Conservation (phyloP, 2,113 vertebrate genomes). For the Tamias sibiricus region DNA sequence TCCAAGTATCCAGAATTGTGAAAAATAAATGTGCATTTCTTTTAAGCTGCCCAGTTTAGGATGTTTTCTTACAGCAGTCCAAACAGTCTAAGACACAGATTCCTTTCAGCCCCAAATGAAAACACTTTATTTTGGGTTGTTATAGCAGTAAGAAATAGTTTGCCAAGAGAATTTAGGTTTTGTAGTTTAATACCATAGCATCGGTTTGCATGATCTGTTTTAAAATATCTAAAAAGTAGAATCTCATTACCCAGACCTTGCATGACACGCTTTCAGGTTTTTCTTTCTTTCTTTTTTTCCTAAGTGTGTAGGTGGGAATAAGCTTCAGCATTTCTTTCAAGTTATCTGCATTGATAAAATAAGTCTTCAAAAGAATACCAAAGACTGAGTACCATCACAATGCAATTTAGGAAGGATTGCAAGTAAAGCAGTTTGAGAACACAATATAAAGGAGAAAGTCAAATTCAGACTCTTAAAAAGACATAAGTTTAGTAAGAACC, state of each 20-base stretch:
- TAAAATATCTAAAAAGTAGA: neutral
- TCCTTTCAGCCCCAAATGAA: neutral
- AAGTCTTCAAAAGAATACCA: slow-evolving; percentile 32
- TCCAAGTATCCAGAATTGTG: neutral
- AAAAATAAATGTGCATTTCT: neutral
- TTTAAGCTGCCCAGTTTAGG: neutral
- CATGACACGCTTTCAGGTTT: neutral
- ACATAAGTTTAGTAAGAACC: slow-evolving; percentile 34
- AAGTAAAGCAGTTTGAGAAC: slow-evolving; percentile 51
- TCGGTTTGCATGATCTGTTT: neutral
- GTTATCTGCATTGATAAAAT: slow-evolving; percentile 34
- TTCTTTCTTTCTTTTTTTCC: slow-evolving; percentile 48
- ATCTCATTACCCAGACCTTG: neutral
- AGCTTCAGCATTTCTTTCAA: slow-evolving; percentile 25
- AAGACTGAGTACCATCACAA: neutral
- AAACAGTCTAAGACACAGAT: neutral
- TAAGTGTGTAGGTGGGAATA: slow-evolving; percentile 34
- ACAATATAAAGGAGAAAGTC: slow-evolving; percentile 12
- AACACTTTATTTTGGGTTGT: neutral
- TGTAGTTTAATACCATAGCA: neutral
- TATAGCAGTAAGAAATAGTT: neutral
- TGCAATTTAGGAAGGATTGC: slow-evolving; percentile 46
- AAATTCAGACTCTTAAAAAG: slow-evolving; percentile 41
- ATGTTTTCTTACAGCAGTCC: neutral
- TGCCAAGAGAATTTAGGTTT: neutral